Evolutionary conservation across 1,140 invertebrate genomes (phyloP).

Genomic region (Papilio polyxenes): DNA sequence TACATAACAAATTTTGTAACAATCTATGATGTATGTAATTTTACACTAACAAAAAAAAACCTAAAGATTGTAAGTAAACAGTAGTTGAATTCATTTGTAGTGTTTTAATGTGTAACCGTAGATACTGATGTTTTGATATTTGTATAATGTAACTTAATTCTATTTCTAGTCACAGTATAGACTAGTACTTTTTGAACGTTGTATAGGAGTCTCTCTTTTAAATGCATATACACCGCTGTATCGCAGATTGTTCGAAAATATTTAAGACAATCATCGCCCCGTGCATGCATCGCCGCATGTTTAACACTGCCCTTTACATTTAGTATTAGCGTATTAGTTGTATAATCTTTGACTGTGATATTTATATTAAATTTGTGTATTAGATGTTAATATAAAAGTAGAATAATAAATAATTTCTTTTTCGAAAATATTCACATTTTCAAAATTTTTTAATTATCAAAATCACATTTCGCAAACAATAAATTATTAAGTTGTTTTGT

Average conservation of each 20-base stretch:
- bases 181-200: conserved; percentile 66
- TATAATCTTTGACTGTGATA: conserved; percentile 79
- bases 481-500: conserved; percentile 45
- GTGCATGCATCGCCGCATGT: conserved; percentile 26
- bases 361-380: conserved; percentile 78
- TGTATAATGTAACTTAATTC: conserved; percentile 70
- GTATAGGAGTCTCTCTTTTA: conserved; percentile 42
- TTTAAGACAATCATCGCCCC: conserved; percentile 45
- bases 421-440: conserved; percentile 48
- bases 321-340: conserved; percentile 71
- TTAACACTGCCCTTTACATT: conserved; percentile 75
- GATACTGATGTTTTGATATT: conserved; percentile 65
- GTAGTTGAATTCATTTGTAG: conserved; percentile 38
- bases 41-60: conserved; percentile 5
- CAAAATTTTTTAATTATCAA: conserved; percentile 50
- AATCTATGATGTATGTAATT: not conserved
- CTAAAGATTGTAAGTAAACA: conserved; percentile 36
- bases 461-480: conserved; percentile 40
- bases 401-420: conserved; percentile 46
- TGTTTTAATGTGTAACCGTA: conserved; percentile 55
- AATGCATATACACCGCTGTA: conserved; percentile 38
- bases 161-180: conserved; percentile 79
- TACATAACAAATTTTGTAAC: not conserved
- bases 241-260: conserved; percentile 38
- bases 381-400: conserved; percentile 71